These are phyloP conservation scores for Calliopum simillimum DNA, from an alignment of 2,888 invertebrate species.

Conservation along the genomic window DNA sequence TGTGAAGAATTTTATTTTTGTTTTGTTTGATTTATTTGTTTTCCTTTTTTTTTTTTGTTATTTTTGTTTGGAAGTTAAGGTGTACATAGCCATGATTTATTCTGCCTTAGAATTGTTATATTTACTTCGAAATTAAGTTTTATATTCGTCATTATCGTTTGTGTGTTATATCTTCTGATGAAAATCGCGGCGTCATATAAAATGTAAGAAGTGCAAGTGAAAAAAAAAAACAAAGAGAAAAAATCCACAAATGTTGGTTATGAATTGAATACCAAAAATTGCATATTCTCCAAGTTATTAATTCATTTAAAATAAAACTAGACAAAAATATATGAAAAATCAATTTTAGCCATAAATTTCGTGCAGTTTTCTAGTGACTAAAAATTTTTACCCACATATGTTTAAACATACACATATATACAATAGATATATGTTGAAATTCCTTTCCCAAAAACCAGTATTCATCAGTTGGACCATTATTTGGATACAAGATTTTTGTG, in stretches of 20 bases:
- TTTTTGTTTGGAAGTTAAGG: no score
- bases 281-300: no score
- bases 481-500: no score
- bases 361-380: background rate
- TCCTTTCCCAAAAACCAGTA: no score
- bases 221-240: background rate
- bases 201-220: no score
- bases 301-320: no score
- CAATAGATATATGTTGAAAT: background rate
- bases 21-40: constrained; percentile 29
- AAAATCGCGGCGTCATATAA: background rate
- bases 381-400: constrained; percentile 18
- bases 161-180: background rate
- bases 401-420: background rate
- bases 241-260: background rate
- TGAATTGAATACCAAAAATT: background rate
- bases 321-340: no score
- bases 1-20: background rate
- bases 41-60: constrained; percentile 22
- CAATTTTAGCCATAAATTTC: background rate
- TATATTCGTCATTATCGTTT: background rate
- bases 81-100: background rate
- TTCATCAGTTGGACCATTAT: no score
- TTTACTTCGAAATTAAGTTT: no score
- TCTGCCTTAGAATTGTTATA: constrained; percentile 26